Percentiles rank a stretch among this genome's conserved stretches.
phyloP scores from a whole-genome alignment of 2,113 vertebrate species.

The Myrmecophaga tridactyla region DNA sequence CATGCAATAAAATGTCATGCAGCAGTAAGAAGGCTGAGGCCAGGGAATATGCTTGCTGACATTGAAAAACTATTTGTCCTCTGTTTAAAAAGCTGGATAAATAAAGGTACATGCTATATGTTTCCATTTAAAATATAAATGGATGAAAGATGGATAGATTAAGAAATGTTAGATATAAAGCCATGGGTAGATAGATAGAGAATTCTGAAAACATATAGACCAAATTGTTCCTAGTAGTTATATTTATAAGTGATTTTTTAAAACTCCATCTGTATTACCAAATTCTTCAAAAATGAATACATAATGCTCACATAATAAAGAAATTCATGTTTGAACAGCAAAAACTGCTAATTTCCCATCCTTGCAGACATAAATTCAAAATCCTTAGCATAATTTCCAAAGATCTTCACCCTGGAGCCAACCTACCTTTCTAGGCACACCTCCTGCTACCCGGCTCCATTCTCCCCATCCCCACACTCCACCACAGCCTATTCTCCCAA shows the following conservation, averaged over 20 bases:
- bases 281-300: not conserved
- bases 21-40: not conserved
- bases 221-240: not conserved
- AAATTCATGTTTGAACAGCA: not conserved
- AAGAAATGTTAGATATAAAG: not conserved
- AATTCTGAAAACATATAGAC: not conserved
- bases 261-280: not conserved
- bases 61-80: not conserved
- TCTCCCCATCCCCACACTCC: too few relatives aligned
- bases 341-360: not conserved
- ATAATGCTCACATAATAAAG: not conserved
- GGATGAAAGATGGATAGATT: not conserved
- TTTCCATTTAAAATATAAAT: conserved; percentile 21
- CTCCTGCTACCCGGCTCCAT: not conserved
- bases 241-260: not conserved
- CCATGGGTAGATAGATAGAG: too few relatives aligned
- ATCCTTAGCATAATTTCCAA: not conserved
- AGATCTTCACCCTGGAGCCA: not conserved
- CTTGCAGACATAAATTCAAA: not conserved
- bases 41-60: not conserved
- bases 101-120: not conserved
- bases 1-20: not conserved
- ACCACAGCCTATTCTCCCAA: not conserved
- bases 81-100: not conserved
- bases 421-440: not conserved